Conservation (phyloP, 2,888 invertebrate species). For the Capitulum mitella region DNA sequence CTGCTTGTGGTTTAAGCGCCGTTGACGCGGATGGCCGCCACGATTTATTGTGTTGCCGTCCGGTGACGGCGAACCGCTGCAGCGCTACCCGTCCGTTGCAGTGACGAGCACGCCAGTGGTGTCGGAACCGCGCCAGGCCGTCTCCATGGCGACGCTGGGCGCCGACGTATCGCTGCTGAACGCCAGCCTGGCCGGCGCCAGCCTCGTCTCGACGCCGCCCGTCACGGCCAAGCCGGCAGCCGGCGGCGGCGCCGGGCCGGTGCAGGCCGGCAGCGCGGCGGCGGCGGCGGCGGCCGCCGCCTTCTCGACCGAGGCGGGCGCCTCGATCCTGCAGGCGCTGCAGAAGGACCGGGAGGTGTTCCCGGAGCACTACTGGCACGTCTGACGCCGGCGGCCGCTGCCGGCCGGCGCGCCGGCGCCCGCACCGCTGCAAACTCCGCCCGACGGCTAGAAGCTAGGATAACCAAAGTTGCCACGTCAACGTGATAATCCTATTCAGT, state of each 20-base stretch:
- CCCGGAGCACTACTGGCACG: slow-evolving; percentile 60
- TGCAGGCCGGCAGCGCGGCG: not conserved
- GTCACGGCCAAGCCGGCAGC: not conserved
- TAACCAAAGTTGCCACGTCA: slow-evolving; percentile 2
- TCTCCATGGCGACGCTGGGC: slow-evolving; percentile 6
- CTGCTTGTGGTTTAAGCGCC: too few relatives aligned
- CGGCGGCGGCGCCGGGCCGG: not conserved
- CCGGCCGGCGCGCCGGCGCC: not conserved
- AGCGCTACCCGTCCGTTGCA: not conserved
- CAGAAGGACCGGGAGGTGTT: slow-evolving; percentile 67
- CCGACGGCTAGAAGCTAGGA: slow-evolving; percentile 5
- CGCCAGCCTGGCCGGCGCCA: not conserved
- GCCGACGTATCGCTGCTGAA: slow-evolving; percentile 13
- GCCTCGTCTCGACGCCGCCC: not conserved
- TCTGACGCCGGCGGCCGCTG: not conserved
- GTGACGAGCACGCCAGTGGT: not conserved
- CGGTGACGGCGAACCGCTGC: not conserved
- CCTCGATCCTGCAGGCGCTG: slow-evolving; percentile 63
- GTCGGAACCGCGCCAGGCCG: slow-evolving; percentile 5
- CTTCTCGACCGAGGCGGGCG: not conserved
- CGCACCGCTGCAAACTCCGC: too few relatives aligned
- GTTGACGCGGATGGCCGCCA: too few relatives aligned
- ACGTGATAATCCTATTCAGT: slow-evolving; percentile 19
- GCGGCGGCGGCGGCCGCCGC: not conserved
- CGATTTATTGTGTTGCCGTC: too few relatives aligned